These are phyloP conservation scores for Heteromyza rotundicornis DNA, from an alignment of 2,888 invertebrate genomes.

Conservation along the genomic window DNA sequence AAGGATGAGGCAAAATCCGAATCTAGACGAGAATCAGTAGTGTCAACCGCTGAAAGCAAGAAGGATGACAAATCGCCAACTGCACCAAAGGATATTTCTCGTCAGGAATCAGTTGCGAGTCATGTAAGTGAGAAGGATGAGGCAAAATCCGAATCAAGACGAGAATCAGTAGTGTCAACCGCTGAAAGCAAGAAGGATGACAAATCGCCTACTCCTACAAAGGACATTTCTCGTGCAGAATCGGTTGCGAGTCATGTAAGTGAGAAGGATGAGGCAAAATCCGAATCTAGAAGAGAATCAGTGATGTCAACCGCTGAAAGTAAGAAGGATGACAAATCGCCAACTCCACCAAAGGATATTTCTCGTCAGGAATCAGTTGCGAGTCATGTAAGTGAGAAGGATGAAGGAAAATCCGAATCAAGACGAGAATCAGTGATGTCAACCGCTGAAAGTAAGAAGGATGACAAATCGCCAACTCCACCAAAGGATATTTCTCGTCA, in stretches of 20 bases:
- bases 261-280: constrained; percentile 2
- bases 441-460: constrained; percentile 19
- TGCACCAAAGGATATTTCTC: constrained; percentile 9
- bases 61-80: constrained; percentile 15
- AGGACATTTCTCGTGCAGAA: constrained; percentile 7
- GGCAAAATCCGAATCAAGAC: constrained; percentile 24
- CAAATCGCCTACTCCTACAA: constrained; percentile 5
- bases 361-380: constrained; percentile 43
- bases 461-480: constrained; percentile 22
- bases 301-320: constrained; percentile 1
- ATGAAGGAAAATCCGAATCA: constrained; percentile 20
- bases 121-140: constrained; percentile 7
- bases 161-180: constrained; percentile 27
- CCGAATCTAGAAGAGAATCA: constrained; percentile 10
- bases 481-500: constrained; percentile 45
- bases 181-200: constrained; percentile 28
- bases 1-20: constrained; percentile 26
- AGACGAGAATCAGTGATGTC: constrained; percentile 17
- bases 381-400: not conserved
- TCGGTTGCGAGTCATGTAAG: constrained; percentile 14
- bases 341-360: constrained; percentile 32
- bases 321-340: constrained; percentile 12
- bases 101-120: constrained; percentile 25
- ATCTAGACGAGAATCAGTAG: constrained; percentile 12
- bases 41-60: constrained; percentile 13